Evolutionary conservation across 2,113 vertebrate species (phyloP).

Genomic region (Phrynosoma platyrhinos): DNA sequence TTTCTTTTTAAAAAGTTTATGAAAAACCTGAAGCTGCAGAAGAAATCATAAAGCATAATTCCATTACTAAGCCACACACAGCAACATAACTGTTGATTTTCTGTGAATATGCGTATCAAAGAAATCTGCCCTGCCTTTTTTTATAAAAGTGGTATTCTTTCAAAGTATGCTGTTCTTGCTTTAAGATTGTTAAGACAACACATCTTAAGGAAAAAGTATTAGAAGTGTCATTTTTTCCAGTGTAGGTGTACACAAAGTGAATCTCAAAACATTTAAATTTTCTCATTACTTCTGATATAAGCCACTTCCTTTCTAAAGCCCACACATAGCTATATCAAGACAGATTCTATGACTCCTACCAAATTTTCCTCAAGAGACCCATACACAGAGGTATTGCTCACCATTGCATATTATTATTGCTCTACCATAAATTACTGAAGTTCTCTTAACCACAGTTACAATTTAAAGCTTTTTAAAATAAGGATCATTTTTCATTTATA

Average conservation of each 20-base stretch:
- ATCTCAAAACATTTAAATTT: slow-evolving; percentile 74
- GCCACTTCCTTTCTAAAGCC: slow-evolving; percentile 89
- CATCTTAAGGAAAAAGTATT: slow-evolving; percentile 66
- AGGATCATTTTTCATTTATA: neutral
- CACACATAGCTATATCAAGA: slow-evolving; percentile 75
- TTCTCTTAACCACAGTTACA: neutral
- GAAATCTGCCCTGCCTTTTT: slow-evolving; percentile 1
- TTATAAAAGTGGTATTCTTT: slow-evolving; percentile 12
- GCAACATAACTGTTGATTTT: neutral
- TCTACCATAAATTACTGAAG: slow-evolving; percentile 34
- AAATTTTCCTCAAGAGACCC: slow-evolving; percentile 53
- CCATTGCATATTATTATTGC: slow-evolving; percentile 55
- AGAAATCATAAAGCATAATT: neutral
- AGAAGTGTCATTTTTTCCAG: slow-evolving; percentile 92
- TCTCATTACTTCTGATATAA: slow-evolving; percentile 79
- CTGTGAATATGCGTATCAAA: neutral
- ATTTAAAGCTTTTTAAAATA: neutral
- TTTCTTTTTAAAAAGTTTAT: neutral
- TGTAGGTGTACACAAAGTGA: slow-evolving; percentile 88
- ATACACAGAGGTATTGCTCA: slow-evolving; percentile 61
- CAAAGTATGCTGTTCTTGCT: slow-evolving; percentile 38
- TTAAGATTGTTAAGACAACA: slow-evolving; percentile 61
- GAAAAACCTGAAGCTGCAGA: neutral
- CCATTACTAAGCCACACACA: neutral
- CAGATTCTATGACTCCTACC: slow-evolving; percentile 69